Evolutionary conservation across 2,797 vertebrate species (phyloP).

Genomic region (Lepus townsendii): DNA sequence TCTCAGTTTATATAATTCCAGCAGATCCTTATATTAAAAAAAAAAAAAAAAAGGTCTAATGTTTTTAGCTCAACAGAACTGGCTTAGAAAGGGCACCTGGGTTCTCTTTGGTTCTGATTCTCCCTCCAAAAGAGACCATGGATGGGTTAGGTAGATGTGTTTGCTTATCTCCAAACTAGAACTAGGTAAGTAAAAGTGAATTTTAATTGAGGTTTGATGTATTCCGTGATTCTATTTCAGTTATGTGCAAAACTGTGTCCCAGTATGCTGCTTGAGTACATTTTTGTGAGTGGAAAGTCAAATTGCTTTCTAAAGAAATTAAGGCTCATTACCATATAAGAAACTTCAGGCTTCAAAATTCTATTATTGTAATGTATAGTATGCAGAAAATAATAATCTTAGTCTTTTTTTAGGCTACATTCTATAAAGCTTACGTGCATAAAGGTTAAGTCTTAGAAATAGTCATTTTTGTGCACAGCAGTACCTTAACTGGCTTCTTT

Average conservation of each 20-base stretch:
- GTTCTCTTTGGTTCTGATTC: slow-evolving; percentile 48
- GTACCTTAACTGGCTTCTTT: neutral
- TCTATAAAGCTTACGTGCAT: neutral
- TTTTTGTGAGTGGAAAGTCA: neutral
- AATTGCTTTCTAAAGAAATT: slow-evolving; percentile 41
- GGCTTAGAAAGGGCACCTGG: neutral
- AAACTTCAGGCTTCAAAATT: slow-evolving; percentile 6
- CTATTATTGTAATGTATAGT: neutral
- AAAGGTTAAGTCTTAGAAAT: neutral
- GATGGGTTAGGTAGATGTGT: neutral
- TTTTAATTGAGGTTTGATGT: neutral
- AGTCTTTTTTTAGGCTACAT: neutral
- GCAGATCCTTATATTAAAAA: neutral
- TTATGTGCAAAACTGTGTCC: neutral
- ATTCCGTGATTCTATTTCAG: neutral
- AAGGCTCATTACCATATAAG: neutral
- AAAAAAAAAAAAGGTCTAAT: neutral
- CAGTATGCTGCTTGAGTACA: neutral
- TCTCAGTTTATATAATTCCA: neutral
- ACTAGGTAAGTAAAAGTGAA: neutral
- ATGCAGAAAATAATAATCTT: neutral
- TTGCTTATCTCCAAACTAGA: neutral
- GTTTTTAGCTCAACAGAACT: neutral
- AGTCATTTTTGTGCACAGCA: neutral
- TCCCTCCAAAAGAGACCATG: neutral